phyloP scores from a whole-genome alignment of 1,140 invertebrate genomes.

The Nymphalis io region DNA sequence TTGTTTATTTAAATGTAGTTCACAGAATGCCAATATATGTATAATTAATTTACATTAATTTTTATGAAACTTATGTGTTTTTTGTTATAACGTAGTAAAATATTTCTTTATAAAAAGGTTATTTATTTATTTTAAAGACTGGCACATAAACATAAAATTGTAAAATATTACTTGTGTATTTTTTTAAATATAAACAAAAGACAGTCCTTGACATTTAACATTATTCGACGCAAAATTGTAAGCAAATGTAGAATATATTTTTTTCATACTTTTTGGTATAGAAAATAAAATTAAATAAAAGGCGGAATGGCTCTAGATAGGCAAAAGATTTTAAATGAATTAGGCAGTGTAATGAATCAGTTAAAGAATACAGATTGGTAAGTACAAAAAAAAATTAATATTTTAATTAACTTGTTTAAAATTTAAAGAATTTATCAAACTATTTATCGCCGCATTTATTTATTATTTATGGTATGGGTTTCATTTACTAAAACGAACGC shows the following conservation, averaged over 20 bases:
- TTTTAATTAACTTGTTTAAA: too few relatives aligned
- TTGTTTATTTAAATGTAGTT: too few relatives aligned
- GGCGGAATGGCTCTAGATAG: slow-evolving; percentile 67
- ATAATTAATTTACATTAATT: too few relatives aligned
- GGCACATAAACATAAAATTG: background rate
- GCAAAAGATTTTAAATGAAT: slow-evolving; percentile 70
- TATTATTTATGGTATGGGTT: too few relatives aligned
- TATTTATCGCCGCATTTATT: too few relatives aligned
- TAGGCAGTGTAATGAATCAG: slow-evolving; percentile 71
- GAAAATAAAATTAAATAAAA: slow-evolving; percentile 22
- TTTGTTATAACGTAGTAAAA: too few relatives aligned
- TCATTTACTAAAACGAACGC: too few relatives aligned
- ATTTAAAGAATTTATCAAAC: too few relatives aligned
- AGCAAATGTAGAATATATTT: slow-evolving; percentile 6
- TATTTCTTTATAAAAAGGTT: too few relatives aligned
- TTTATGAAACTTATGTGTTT: too few relatives aligned
- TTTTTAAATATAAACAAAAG: slow-evolving; percentile 11
- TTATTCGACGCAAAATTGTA: slow-evolving; percentile 4
- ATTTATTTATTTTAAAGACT: background rate
- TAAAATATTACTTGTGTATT: too few relatives aligned
- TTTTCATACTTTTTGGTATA: slow-evolving; percentile 19
- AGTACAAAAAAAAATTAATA: slow-evolving; percentile 2
- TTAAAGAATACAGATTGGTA: slow-evolving; percentile 75
- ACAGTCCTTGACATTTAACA: slow-evolving; percentile 5
- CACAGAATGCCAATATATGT: too few relatives aligned